Conservation (phyloP, 2,888 invertebrate genomes). For the Platypus cylindrus region DNA sequence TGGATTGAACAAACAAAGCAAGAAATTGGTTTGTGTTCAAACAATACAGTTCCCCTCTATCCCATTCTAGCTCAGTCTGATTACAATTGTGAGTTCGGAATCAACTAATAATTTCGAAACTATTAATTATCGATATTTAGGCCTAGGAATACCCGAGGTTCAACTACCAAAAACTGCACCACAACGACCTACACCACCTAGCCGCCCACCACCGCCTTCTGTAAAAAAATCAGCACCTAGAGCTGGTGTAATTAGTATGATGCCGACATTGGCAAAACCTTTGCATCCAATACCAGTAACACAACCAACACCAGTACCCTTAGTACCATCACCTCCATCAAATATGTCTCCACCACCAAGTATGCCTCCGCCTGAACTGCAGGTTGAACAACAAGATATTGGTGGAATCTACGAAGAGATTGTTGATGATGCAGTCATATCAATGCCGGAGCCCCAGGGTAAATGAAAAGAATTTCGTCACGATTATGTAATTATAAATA, state of each 20-base stretch:
- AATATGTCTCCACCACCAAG: conserved; percentile 30
- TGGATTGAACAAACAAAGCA: conserved; percentile 74
- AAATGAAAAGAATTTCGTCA: conserved; percentile 25
- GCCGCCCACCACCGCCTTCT: conserved; percentile 39
- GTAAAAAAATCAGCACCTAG: conserved; percentile 27
- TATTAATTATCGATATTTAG: conserved; percentile 14
- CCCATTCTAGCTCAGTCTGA: conserved; percentile 28
- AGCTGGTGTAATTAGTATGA: conserved; percentile 42
- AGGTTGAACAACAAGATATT: conserved; percentile 31
- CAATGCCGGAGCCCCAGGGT: conserved; percentile 43
- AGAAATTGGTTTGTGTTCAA: conserved; percentile 73
- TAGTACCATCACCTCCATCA: conserved; percentile 12
- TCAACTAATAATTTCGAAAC: neutral
- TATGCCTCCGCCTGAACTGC: conserved; percentile 23
- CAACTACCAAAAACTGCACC: conserved; percentile 24
- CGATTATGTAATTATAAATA: neutral
- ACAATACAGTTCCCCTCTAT: conserved; percentile 69
- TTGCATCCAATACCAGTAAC: too few relatives aligned
- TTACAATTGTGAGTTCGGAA: conserved; percentile 31
- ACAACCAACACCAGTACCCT: conserved; percentile 5
- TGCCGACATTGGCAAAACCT: too few relatives aligned
- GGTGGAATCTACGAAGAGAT: conserved; percentile 46
- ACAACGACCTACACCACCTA: conserved; percentile 34
- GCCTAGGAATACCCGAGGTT: conserved; percentile 39
- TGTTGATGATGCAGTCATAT: conserved; percentile 33